phyloP scores from a whole-genome alignment of 2,113 vertebrate genomes.

The Gracilinanus agilis region DNA sequence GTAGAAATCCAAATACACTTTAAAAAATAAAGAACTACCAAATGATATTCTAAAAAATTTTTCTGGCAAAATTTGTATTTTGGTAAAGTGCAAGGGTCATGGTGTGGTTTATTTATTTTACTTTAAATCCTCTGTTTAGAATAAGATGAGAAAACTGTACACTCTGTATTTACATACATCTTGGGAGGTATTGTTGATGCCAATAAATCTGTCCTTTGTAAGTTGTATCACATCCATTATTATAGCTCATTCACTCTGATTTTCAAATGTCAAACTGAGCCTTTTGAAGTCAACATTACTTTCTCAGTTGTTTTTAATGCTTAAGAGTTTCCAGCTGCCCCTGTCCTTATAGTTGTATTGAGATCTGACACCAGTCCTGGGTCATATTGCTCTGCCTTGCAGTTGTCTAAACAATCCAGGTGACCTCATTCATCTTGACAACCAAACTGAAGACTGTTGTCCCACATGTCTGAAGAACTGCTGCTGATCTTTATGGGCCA shows the following conservation, averaged over 20 bases:
- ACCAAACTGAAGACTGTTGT: constrained; percentile 66
- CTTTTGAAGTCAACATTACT: constrained; percentile 66
- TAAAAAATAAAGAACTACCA: background rate
- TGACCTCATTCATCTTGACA: constrained; percentile 77
- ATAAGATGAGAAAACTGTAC: constrained; percentile 64
- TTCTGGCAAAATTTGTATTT: constrained; percentile 13
- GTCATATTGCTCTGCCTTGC: constrained; percentile 77
- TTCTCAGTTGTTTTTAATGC: constrained; percentile 66
- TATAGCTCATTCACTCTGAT: constrained; percentile 73
- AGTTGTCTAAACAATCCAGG: constrained; percentile 71
- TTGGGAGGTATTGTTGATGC: constrained; percentile 70
- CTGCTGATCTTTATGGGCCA: constrained; percentile 57
- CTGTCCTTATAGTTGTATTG: constrained; percentile 46
- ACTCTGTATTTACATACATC: constrained; percentile 69
- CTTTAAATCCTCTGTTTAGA: constrained; percentile 50
- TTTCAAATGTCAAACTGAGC: constrained; percentile 73
- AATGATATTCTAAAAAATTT: background rate
- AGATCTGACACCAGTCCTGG: constrained; percentile 63
- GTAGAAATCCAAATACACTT: background rate
- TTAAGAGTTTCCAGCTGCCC: constrained; percentile 74
- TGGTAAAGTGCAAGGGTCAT: background rate
- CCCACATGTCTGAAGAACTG: constrained; percentile 62
- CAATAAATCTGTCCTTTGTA: constrained; percentile 70
- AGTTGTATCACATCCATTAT: constrained; percentile 75
- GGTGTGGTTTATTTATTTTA: constrained; percentile 48